A percentile compares a stretch with the other conserved stretches of the same genome.
These are phyloP conservation scores for Aphelinus certus DNA, from an alignment of 1,140 invertebrate genomes.

Conservation along the genomic window DNA sequence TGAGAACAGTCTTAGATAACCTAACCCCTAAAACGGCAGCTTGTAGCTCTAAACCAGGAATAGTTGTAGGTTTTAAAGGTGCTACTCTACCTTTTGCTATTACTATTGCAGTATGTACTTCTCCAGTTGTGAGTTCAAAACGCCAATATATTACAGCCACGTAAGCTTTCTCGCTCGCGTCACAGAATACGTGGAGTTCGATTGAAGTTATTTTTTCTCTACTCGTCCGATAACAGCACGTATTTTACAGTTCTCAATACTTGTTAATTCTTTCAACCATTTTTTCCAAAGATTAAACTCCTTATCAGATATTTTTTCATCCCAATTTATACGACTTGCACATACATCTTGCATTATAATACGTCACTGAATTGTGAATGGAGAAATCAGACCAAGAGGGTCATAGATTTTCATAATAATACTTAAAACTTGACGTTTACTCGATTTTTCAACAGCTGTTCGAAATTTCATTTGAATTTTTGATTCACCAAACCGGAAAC, in stretches of 20 bases:
- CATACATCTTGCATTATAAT: constrained; percentile 3
- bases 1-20: background rate
- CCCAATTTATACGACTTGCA: background rate
- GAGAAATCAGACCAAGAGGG: background rate
- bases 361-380: background rate
- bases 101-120: background rate
- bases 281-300: constrained; percentile 6
- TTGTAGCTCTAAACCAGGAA: background rate
- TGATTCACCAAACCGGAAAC: background rate
- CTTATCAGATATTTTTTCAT: background rate
- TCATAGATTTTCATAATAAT: background rate
- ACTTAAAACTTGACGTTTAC: background rate
- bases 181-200: constrained; percentile 41
- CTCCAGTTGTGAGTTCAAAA: background rate
- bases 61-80: background rate
- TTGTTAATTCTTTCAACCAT: constrained; percentile 24
- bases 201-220: background rate
- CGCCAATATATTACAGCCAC: constrained; percentile 38
- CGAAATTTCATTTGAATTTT: background rate
- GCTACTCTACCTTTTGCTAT: constrained; percentile 4
- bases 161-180: no score
- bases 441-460: background rate
- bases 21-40: background rate
- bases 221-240: background rate
- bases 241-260: constrained; percentile 11